These are phyloP conservation scores for Lagopus leucura DNA, from an alignment of 2,113 vertebrate genomes.

Conservation along the genomic window DNA sequence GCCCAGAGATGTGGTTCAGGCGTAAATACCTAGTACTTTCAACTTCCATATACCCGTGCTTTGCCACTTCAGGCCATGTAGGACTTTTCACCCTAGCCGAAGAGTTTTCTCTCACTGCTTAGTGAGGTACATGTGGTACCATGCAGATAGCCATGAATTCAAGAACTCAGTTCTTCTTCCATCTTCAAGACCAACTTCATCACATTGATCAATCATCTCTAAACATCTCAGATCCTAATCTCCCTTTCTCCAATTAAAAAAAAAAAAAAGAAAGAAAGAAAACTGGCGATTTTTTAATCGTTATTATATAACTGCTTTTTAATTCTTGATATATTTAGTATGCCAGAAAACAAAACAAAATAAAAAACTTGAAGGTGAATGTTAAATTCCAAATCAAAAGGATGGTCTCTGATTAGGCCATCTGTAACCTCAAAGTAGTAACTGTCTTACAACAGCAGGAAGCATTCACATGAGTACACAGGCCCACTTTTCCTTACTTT, in stretches of 20 bases:
- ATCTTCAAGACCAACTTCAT: neutral
- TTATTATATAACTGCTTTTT: neutral
- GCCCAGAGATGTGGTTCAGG: neutral
- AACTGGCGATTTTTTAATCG: too few species aligned
- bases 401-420: neutral
- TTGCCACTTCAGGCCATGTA: neutral
- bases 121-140: neutral
- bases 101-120: neutral
- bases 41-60: neutral
- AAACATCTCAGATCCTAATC: neutral
- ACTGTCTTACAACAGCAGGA: neutral
- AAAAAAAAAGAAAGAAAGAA: neutral
- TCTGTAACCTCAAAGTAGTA: neutral
- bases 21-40: neutral
- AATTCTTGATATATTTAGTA: neutral
- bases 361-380: neutral
- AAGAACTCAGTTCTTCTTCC: neutral
- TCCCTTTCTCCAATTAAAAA: neutral
- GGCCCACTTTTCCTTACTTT: neutral
- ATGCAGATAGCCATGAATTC: neutral
- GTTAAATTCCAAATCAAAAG: neutral
- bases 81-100: neutral
- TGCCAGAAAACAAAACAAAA: neutral
- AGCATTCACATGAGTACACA: neutral
- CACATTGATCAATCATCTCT: neutral